Conservation (phyloP, 2,113 vertebrate genomes). For the pig (Sus scrofa) region DNA sequence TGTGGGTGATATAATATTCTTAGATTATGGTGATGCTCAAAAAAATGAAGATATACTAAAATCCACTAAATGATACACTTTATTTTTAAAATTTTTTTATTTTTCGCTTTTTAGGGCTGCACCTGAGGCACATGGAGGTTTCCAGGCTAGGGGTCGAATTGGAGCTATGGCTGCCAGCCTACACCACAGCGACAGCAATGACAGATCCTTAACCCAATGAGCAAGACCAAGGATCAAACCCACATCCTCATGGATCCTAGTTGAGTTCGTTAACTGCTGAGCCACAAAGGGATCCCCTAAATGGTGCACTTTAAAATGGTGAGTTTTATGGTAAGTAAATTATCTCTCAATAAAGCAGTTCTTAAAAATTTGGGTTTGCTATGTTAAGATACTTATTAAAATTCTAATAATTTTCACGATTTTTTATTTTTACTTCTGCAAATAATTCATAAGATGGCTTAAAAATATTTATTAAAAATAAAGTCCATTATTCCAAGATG, state of each 20-base stretch:
- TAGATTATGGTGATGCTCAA: background rate
- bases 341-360: background rate
- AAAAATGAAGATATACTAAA: conserved; percentile 54
- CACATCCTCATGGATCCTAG: too few species aligned
- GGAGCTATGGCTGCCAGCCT: too few species aligned
- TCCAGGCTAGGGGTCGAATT: too few species aligned
- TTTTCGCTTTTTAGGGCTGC: too few species aligned
- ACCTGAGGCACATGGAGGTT: too few species aligned
- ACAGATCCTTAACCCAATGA: too few species aligned
- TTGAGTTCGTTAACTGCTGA: too few species aligned
- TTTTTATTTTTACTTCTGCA: conserved; percentile 7
- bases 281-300: background rate
- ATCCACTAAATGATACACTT: background rate
- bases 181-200: too few species aligned
- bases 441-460: background rate
- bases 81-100: background rate
- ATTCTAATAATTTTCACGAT: conserved; percentile 32
- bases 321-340: background rate
- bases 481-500: background rate
- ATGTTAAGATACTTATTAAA: conserved; percentile 19
- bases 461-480: conserved; percentile 26
- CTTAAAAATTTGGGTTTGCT: background rate
- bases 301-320: background rate
- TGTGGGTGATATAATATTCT: background rate
- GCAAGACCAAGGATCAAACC: too few species aligned